phyloP scores from a whole-genome alignment of 2,113 vertebrate species.

The Romanogobio albipinnatus region DNA sequence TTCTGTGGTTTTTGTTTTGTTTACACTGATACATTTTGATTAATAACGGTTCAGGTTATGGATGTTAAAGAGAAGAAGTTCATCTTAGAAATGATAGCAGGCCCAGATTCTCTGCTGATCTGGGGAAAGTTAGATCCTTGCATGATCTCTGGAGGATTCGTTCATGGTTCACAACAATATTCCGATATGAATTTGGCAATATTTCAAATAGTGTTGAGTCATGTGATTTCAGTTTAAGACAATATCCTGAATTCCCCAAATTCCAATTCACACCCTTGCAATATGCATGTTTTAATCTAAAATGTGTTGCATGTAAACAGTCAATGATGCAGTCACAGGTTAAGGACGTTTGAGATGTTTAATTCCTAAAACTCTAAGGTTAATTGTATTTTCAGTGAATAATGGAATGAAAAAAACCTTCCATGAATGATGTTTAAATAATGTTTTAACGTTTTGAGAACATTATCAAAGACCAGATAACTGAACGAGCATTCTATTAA shows the following conservation, averaged over 20 bases:
- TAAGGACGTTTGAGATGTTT: too few species aligned
- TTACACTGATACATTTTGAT: conserved; percentile 21
- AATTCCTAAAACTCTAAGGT: too few species aligned
- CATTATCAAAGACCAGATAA: too few species aligned
- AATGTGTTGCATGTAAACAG: too few species aligned
- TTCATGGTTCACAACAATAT: neutral
- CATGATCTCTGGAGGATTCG: neutral
- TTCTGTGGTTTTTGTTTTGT: conserved; percentile 24
- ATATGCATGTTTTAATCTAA: too few species aligned
- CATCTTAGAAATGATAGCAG: conserved; percentile 11
- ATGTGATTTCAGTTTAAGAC: neutral
- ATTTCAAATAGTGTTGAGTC: neutral
- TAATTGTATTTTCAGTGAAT: too few species aligned
- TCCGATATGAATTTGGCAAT: neutral
- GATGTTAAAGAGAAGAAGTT: neutral
- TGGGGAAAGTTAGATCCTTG: too few species aligned
- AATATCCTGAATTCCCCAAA: neutral
- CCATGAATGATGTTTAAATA: too few species aligned
- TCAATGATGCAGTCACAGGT: too few species aligned
- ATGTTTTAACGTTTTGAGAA: too few species aligned
- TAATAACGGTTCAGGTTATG: conserved; percentile 8
- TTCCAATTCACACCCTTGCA: neutral
- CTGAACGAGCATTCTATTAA: too few species aligned
- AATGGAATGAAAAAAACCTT: too few species aligned
- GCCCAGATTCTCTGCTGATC: neutral